A percentile compares a stretch with the other conserved stretches of the same genome.
Evolutionary conservation across 2,888 invertebrate species (phyloP).

Genomic region (Lithophane leautieri): DNA sequence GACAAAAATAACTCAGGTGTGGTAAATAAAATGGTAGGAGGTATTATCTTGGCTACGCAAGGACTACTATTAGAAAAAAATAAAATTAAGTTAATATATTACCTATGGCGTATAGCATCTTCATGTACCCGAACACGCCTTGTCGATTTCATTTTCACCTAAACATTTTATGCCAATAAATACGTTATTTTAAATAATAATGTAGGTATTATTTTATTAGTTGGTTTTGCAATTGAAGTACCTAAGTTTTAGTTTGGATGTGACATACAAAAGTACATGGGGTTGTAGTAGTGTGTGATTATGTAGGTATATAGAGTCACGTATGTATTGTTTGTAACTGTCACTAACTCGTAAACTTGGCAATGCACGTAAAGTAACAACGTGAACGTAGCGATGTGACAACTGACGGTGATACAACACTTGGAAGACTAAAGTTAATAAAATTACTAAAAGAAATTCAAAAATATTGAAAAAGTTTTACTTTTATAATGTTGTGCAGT

Average conservation of each 20-base stretch:
- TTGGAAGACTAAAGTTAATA: constrained; percentile 3
- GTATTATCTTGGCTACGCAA: constrained; percentile 76
- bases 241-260: constrained; percentile 27
- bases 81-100: constrained; percentile 82
- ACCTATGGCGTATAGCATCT: constrained; percentile 90
- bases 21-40: constrained; percentile 67
- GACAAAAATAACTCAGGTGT: constrained; percentile 57
- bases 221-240: constrained; percentile 37
- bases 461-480: constrained; percentile 13
- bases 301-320: constrained; percentile 36
- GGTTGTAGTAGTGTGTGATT: constrained; percentile 44
- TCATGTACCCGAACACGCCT: constrained; percentile 90
- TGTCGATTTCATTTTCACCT: constrained; percentile 90
- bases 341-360: constrained; percentile 40
- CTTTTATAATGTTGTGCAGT: constrained; percentile 26
- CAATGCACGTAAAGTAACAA: constrained; percentile 34
- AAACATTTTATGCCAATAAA: constrained; percentile 89
- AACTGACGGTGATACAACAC: constrained; percentile 22
- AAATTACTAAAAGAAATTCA: background rate
- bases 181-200: constrained; percentile 67
- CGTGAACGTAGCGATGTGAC: constrained; percentile 28
- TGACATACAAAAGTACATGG: constrained; percentile 34
- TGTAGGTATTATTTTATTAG: constrained; percentile 46
- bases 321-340: constrained; percentile 58
- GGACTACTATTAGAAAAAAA: constrained; percentile 79